These are phyloP conservation scores for Empidonax alnorum DNA, from an alignment of 2,113 vertebrate species.

Conservation along the genomic window DNA sequence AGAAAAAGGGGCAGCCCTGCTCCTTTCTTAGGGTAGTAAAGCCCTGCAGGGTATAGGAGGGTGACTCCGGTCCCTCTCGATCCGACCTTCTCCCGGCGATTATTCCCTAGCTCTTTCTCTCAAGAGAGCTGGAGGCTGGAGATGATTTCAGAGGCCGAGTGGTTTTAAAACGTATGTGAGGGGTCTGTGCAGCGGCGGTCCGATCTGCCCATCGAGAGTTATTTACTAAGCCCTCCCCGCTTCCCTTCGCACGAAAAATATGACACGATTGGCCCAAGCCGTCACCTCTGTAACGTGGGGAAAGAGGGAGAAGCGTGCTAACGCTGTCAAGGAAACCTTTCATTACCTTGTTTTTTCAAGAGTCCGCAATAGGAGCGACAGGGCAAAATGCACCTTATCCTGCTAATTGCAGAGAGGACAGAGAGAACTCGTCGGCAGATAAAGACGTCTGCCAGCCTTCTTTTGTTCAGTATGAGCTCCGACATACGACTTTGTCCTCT, in stretches of 20 bases:
- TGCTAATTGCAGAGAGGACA: background rate
- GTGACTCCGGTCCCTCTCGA: no score
- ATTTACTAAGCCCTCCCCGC: background rate
- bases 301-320: background rate
- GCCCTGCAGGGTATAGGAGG: background rate
- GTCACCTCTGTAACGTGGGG: background rate
- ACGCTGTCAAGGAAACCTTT: background rate
- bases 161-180: background rate
- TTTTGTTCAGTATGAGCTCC: background rate
- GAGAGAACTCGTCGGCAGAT: background rate
- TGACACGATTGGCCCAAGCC: fast-evolving
- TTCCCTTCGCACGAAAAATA: background rate
- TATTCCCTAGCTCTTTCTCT: background rate
- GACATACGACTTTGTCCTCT: background rate
- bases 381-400: background rate
- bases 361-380: background rate
- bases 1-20: background rate
- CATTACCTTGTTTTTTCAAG: background rate
- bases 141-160: background rate
- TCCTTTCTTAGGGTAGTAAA: background rate
- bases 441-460: background rate
- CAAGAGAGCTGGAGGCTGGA: background rate
- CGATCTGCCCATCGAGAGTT: background rate
- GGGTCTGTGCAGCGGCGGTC: background rate
- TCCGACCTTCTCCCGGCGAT: background rate